Evolutionary conservation across 2,113 vertebrate species (phyloP).

Genomic region (Petroica traversi): DNA sequence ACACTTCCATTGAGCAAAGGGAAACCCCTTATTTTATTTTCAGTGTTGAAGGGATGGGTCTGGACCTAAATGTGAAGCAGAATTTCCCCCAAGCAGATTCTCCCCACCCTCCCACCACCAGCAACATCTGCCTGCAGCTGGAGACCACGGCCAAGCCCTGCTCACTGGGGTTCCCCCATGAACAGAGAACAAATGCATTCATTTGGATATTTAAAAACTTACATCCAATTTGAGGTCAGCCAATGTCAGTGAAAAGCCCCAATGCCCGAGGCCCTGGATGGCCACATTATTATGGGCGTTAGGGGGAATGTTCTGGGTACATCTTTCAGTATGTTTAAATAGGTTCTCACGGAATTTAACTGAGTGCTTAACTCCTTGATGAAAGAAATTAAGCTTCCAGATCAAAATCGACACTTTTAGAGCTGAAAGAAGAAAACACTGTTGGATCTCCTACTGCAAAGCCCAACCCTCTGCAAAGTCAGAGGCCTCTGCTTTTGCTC

Average conservation of each 20-base stretch:
- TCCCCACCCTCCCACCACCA: neutral
- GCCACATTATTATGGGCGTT: slow-evolving; percentile 34
- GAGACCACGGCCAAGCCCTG: neutral
- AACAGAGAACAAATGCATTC: neutral
- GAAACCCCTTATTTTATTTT: rapidly evolving
- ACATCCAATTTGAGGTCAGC: slow-evolving; percentile 16
- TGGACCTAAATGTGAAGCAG: neutral
- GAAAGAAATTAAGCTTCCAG: slow-evolving; percentile 8
- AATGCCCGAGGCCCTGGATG: neutral
- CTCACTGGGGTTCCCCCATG: neutral
- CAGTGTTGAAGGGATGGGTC: neutral
- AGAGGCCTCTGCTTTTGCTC: rapidly evolving
- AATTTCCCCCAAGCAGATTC: neutral
- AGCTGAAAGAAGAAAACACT: neutral
- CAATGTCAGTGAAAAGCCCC: slow-evolving; percentile 29
- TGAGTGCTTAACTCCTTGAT: neutral
- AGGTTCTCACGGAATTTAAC: slow-evolving; percentile 4
- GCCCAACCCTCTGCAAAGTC: neutral
- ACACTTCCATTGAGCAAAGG: rapidly evolving
- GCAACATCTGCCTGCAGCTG: neutral
- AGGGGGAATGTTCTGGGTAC: slow-evolving; percentile 25
- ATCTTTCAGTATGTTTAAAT: neutral
- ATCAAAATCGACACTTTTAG: neutral
- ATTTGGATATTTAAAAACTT: slow-evolving; percentile 3
- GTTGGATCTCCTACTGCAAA: neutral